These are phyloP conservation scores for Cyanistes caeruleus DNA, from an alignment of 2,113 vertebrate genomes.

Conservation along the genomic window DNA sequence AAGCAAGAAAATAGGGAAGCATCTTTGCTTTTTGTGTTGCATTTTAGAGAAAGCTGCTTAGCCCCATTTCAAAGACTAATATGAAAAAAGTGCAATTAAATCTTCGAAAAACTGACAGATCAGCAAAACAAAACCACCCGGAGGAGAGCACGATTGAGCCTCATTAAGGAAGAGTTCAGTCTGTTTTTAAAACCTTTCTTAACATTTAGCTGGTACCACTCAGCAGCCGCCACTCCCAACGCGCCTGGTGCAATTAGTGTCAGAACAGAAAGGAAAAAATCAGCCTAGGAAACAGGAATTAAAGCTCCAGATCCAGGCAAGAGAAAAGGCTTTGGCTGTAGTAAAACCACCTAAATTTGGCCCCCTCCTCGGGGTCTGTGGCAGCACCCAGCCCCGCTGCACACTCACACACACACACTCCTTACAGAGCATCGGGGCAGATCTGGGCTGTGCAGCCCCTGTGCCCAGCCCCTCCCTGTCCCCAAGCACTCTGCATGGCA, in stretches of 20 bases:
- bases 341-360: conserved; percentile 51
- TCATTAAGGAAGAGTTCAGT: conserved; percentile 80
- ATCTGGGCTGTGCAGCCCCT: not conserved
- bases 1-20: conserved; percentile 39
- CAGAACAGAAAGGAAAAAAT: conserved; percentile 72
- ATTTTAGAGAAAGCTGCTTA: conserved; percentile 71
- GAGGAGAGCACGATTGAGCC: conserved; percentile 77
- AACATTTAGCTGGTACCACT: conserved; percentile 79
- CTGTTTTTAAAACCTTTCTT: conserved; percentile 82
- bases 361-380: conserved; percentile 37
- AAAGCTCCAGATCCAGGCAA: conserved; percentile 61
- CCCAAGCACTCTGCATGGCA: conserved; percentile 76
- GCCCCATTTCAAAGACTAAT: conserved; percentile 78
- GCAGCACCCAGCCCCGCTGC: not conserved
- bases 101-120: conserved; percentile 80
- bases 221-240: conserved; percentile 71
- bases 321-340: conserved; percentile 22
- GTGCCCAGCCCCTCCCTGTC: not conserved
- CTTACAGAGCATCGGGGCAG: conserved; percentile 14
- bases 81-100: conserved; percentile 80
- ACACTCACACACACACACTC: not conserved
- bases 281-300: conserved; percentile 74
- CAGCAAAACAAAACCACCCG: conserved; percentile 83
- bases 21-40: conserved; percentile 37
- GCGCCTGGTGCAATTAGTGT: conserved; percentile 78